Evolutionary conservation across 2,888 invertebrate genomes (phyloP), one percentile per base, ranked within the genome.

Genomic region (Vannuccia rotundouncinata): DNA sequence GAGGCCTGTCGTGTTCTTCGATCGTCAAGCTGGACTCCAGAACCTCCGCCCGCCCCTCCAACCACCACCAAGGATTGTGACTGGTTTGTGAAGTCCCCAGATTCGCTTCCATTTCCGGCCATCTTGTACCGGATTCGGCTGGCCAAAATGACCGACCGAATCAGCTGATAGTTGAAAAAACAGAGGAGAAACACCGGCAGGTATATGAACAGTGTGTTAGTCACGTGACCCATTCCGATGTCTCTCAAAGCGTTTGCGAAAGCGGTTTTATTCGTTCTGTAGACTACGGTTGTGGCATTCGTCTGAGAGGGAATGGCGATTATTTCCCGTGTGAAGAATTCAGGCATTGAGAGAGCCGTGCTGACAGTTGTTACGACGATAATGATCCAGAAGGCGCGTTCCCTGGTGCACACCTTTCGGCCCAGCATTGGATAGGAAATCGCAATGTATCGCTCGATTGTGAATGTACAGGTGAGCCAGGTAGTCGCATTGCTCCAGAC

Each of bases 381-480:
- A 80, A 92, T 91, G 82, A 92, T 91, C 85, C 90, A 89, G 86
- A 91, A 91, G 25, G 92, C 92, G 83, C 92, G 89, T 75, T 91
- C 90, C 84, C 92, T 92, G 0, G 92, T 92, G 87, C 92, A 92
- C 83, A 91, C 81, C 28, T 83, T 90, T 87, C 91, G 91, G 66
- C 92, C 92, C 82, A 90, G 90, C 86, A 93, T 91, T 25, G 92
- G 92, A 87, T 92, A 91, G 84, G 92, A 91, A 28, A 92, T 92
- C 29, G 92, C 92, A 82, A 92, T 91, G 88, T 92, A 92, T 77
- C 93, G 90, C 87, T 93, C 92, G 80, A 92, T 89, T 27, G 92
- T 92, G 86, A 93, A 93, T 81, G 92, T 91, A 29, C 92, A 92
- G 30, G 92, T 92, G 83, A 93, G 88, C 92, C 92, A 92, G 75